These are phyloP conservation scores for Prionailurus bengalensis DNA, from an alignment of 2,113 vertebrate species.

Conservation along the genomic window DNA sequence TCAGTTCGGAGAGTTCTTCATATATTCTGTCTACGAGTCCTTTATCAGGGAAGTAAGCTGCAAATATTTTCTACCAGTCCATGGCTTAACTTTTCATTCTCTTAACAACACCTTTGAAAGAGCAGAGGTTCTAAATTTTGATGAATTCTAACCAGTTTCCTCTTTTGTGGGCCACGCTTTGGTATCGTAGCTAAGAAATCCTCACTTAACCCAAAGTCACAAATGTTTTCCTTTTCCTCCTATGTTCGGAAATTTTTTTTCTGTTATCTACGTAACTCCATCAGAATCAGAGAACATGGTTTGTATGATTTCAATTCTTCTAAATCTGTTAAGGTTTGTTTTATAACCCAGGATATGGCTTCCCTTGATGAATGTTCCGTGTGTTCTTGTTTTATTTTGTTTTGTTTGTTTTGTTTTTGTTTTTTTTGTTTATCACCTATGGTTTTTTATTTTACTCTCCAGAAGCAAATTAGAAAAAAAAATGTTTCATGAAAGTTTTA, in stretches of 20 bases:
- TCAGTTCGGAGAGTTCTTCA: constrained; percentile 14
- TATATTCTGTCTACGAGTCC: neutral
- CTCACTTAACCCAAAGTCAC: neutral
- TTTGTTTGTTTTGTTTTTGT: too few relatives aligned
- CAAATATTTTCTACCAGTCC: neutral
- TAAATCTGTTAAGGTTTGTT: constrained; percentile 32
- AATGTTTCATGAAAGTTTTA: too few relatives aligned
- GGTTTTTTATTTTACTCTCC: too few relatives aligned
- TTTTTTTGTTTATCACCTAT: too few relatives aligned
- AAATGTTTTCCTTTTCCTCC: neutral
- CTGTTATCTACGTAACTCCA: constrained; percentile 4
- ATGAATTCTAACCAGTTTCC: neutral
- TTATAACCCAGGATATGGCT: neutral
- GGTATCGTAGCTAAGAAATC: neutral
- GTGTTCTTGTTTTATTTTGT: neutral
- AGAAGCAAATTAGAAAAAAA: too few relatives aligned
- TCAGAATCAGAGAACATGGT: neutral
- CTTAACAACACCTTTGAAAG: neutral
- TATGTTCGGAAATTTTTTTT: neutral
- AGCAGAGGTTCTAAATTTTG: neutral
- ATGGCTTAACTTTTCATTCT: neutral
- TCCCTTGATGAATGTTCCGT: constrained; percentile 15
- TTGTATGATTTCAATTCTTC: neutral
- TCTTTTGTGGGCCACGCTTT: neutral
- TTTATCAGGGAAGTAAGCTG: neutral